These are phyloP conservation scores for Phalacrocorax aristotelis DNA, from an alignment of 2,113 vertebrate species.

Conservation along the genomic window DNA sequence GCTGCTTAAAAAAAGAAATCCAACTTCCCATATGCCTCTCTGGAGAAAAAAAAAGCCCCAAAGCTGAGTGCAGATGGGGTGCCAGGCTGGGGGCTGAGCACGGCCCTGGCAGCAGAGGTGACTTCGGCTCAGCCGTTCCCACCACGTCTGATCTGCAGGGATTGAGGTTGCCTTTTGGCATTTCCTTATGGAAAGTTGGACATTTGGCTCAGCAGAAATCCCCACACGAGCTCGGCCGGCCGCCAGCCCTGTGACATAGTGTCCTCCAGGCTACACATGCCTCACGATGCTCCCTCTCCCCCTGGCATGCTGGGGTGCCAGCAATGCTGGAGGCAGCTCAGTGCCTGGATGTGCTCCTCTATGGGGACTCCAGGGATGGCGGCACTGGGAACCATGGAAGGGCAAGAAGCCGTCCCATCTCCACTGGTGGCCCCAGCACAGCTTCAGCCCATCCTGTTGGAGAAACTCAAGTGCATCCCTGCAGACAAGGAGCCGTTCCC, in stretches of 20 bases:
- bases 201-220: background rate
- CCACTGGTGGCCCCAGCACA: background rate
- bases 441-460: background rate
- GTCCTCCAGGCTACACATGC: background rate
- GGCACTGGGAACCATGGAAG: rapidly evolving
- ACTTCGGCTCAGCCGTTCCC: background rate
- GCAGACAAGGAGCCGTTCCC: rapidly evolving
- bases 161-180: background rate
- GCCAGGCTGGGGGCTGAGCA: background rate
- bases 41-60: background rate
- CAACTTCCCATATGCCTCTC: constrained; percentile 43
- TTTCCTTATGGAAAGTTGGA: background rate
- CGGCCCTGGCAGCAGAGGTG: background rate
- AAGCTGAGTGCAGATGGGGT: background rate
- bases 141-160: rapidly evolving
- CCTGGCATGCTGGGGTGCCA: rapidly evolving
- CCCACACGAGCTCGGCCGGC: rapidly evolving
- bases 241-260: background rate
- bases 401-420: background rate
- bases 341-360: background rate
- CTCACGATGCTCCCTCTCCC: rapidly evolving
- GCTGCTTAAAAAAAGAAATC: constrained; percentile 64
- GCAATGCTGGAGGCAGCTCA: rapidly evolving
- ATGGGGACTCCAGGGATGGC: rapidly evolving
- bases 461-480: rapidly evolving